Conservation (phyloP, 2,888 invertebrate species). For the Lysandra bellargus region DNA sequence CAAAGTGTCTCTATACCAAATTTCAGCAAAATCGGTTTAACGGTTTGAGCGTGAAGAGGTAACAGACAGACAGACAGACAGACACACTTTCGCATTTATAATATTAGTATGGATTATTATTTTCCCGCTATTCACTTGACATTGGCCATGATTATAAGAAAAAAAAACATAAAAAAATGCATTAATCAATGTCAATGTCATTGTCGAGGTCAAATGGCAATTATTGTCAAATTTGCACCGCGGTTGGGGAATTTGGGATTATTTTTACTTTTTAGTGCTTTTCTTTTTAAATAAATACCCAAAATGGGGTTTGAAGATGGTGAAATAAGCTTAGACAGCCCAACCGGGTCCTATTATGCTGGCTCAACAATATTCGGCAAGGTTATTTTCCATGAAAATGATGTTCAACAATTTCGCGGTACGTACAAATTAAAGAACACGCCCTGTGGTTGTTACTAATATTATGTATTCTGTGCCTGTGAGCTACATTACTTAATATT, state of each 20-base stretch:
- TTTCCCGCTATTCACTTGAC: no score
- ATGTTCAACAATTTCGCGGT: slow-evolving; percentile 68
- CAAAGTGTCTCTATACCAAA: no score
- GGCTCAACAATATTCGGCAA: slow-evolving; percentile 62
- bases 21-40: no score
- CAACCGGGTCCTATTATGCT: slow-evolving; percentile 58
- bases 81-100: no score
- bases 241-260: background rate
- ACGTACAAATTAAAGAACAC: slow-evolving; percentile 42
- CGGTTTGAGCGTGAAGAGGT: no score
- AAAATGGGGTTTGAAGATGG: slow-evolving; percentile 69
- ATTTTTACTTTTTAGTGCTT: slow-evolving; percentile 18
- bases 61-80: no score
- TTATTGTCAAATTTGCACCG: background rate
- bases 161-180: no score
- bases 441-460: background rate
- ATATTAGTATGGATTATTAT: no score
- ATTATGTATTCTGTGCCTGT: background rate
- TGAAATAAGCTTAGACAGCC: slow-evolving; percentile 57
- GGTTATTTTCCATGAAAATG: slow-evolving; percentile 58
- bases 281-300: slow-evolving; percentile 30
- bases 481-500: background rate
- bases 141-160: no score
- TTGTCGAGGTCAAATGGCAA: background rate
- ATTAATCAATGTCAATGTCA: background rate